Conservation (phyloP, 2,113 vertebrate genomes). For the Acanthisitta chloris region DNA sequence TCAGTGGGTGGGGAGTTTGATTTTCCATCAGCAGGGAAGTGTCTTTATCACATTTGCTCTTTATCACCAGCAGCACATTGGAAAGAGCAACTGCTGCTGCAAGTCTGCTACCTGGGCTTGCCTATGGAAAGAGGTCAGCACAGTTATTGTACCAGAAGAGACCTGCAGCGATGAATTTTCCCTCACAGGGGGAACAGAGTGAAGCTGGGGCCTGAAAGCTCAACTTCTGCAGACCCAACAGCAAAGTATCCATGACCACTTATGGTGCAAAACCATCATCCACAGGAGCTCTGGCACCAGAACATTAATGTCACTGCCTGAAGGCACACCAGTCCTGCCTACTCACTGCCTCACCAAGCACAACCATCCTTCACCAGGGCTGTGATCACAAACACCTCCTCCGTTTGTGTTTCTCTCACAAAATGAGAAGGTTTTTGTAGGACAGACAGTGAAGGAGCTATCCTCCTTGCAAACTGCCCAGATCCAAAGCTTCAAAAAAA, state of each 20-base stretch:
- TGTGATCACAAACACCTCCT: neutral
- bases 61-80: neutral
- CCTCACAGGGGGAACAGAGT: neutral
- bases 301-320: neutral
- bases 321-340: neutral
- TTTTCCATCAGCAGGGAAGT: neutral
- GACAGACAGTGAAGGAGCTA: neutral
- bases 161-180: neutral
- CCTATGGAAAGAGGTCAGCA: neutral
- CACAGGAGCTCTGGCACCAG: neutral
- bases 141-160: neutral
- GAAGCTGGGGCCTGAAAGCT: neutral
- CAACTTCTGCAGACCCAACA: neutral
- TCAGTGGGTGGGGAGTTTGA: no score
- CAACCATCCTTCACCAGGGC: neutral
- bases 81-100: neutral
- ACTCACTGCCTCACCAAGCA: neutral
- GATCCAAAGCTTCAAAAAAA: neutral
- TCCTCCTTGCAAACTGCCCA: neutral
- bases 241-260: accelerated
- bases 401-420: neutral
- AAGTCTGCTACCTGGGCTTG: neutral
- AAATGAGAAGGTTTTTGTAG: neutral
- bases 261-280: accelerated
- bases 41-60: neutral